Conservation (phyloP, 2,888 invertebrate species). For the Desoria tigrina region DNA sequence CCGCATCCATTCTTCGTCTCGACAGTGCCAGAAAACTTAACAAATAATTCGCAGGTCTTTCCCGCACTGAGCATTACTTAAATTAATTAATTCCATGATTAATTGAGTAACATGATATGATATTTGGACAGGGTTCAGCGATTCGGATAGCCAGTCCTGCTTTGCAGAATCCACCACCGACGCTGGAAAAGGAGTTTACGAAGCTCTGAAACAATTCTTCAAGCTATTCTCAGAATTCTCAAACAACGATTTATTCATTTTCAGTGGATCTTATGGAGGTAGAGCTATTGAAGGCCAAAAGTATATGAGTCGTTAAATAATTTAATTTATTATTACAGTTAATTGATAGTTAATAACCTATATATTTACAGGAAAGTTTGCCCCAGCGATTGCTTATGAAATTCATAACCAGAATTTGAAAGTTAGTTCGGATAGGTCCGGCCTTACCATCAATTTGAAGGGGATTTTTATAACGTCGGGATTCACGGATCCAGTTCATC, state of each 20-base stretch:
- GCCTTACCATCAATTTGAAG: constrained; percentile 63
- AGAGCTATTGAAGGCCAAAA: no score
- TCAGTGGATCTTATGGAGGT: constrained; percentile 86
- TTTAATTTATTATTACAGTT: no score
- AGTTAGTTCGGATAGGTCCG: constrained; percentile 33
- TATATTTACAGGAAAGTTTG: constrained; percentile 38
- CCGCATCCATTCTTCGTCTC: no score
- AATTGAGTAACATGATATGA: not conserved
- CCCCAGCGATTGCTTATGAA: constrained; percentile 38
- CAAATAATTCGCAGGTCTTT: no score
- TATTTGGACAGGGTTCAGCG: constrained; percentile 72
- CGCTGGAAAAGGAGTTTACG: constrained; percentile 76
- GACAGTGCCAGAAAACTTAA: no score
- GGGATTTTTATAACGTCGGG: constrained; percentile 56
- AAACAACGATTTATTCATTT: constrained; percentile 76
- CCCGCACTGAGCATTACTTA: no score
- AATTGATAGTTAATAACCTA: no score
- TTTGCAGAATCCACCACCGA: constrained; percentile 76
- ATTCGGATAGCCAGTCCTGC: constrained; percentile 72
- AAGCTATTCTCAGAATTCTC: constrained; percentile 75
- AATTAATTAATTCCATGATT: no score
- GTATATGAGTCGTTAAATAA: no score
- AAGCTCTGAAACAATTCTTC: constrained; percentile 78
- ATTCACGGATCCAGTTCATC: constrained; percentile 54
- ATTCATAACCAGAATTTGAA: constrained; percentile 55